These are phyloP conservation scores for Montipora efflorescens DNA, from an alignment of 64 coral and sea anemone genomes.

Conservation along the genomic window DNA sequence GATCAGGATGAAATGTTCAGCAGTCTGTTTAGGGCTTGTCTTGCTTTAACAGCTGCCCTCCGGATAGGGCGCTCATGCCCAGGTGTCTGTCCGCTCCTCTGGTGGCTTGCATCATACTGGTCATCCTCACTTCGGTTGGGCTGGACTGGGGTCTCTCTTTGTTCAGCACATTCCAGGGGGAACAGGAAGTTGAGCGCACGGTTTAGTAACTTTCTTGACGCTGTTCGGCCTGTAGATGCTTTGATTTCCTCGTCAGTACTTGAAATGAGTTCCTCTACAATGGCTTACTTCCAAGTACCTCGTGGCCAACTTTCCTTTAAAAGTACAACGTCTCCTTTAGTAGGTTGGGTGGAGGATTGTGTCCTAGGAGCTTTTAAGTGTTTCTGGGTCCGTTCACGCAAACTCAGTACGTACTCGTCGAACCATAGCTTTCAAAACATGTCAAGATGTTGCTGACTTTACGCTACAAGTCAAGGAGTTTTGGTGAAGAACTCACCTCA, in stretches of 20 bases:
- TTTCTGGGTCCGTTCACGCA: too few relatives aligned
- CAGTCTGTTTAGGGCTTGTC: not conserved
- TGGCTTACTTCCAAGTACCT: not conserved
- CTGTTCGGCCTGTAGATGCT: constrained; percentile 11
- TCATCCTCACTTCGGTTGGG: too few relatives aligned
- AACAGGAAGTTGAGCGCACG: not conserved
- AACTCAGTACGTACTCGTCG: constrained; percentile 52
- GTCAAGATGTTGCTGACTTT: constrained; percentile 52
- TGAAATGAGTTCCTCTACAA: constrained; percentile 1
- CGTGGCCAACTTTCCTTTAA: not conserved
- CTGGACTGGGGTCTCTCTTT: not conserved
- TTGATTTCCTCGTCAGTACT: not conserved
- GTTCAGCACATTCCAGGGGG: not conserved
- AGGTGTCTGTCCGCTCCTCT: too few relatives aligned
- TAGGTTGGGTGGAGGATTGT: too few relatives aligned
- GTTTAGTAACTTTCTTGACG: not conserved
- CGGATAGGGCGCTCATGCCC: too few relatives aligned
- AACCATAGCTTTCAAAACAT: constrained; percentile 43
- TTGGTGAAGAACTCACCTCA: constrained; percentile 17
- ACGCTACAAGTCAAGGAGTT: constrained; percentile 30
- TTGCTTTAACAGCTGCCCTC: too few relatives aligned
- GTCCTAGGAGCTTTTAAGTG: too few relatives aligned
- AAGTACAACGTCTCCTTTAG: not conserved
- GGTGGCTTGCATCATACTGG: too few relatives aligned
- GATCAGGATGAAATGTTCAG: constrained; percentile 7